These are phyloP conservation scores for Vollenhovia emeryi DNA, from an alignment of 1,140 invertebrate genomes.

Conservation along the genomic window DNA sequence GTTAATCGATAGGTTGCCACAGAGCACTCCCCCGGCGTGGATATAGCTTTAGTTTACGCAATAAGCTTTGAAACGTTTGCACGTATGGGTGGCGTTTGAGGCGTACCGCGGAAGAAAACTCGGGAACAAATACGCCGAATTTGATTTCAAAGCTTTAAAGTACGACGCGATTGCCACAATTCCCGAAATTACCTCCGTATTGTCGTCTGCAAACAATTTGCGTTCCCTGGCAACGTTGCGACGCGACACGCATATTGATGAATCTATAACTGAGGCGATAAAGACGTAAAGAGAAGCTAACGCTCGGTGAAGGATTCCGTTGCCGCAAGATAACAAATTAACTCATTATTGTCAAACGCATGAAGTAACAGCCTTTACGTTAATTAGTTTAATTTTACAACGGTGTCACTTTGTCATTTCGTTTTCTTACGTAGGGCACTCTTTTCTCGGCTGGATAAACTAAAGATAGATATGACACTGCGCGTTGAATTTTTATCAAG, in stretches of 20 bases:
- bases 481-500: conserved; percentile 16
- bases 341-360: background rate
- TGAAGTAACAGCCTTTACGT: background rate
- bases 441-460: background rate
- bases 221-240: background rate
- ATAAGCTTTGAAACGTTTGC: conserved; percentile 21
- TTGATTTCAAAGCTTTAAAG: conserved; percentile 44
- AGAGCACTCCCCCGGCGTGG: background rate
- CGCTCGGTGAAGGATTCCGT: background rate
- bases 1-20: conserved; percentile 43
- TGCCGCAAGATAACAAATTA: background rate
- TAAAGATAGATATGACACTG: too few relatives aligned
- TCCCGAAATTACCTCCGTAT: conserved; percentile 26
- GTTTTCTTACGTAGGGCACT: background rate
- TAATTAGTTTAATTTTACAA: background rate
- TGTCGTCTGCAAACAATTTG: background rate
- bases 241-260: background rate
- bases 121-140: background rate
- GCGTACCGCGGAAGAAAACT: conserved; percentile 26
- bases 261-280: conserved; percentile 8
- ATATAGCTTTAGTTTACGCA: conserved; percentile 19
- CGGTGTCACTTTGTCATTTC: background rate
- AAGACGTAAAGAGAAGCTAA: background rate
- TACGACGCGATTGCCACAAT: background rate
- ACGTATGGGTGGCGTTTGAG: background rate